Evolutionary conservation across 1,140 invertebrate species (phyloP), one percentile per base, ranked within the genome.

Genomic region (Drosophila parvula): DNA sequence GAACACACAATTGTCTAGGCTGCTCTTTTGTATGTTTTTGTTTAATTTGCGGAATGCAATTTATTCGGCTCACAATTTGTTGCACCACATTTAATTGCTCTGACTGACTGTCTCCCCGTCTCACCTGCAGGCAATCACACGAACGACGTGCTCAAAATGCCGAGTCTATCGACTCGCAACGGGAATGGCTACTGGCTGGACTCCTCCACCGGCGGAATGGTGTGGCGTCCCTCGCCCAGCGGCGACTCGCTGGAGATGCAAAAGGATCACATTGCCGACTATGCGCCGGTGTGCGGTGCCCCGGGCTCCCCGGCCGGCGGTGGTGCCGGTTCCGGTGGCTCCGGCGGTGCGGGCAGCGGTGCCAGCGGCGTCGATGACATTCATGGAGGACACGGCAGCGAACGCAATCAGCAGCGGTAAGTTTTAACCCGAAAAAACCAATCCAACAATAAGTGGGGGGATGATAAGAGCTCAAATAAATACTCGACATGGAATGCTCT

Each of bases 241-340:
- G 88, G 90, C 71, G 90, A 92, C 60, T 79, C 90, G 41, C 78
- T 91, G 62, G 90, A 91, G 78, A 85, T 91, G 85, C 89, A 92
- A 78, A 92, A 92, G 79, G 91, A 92, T 90, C 91, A 92, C 75
- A 92, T 92, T 14, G 90, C 88, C 48, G 91, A 92, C 88, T 92
- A 92, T 71, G 90, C 90, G 7, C 90, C 91, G 11, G 91, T 92
- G n/a, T 92, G 91, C 63, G 81, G 78, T 69, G 82, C 86, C 53
- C 65, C 67, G 3, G 67, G 65, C 14, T 71, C 68, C 0, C 51
- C 51, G 12, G n/a, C 65, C 67, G 51, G 64, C 65, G 56, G 62
- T 34, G 79, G 70, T 51, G 44, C 65, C 22, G 77, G 89, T 74
- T 61, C 62, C 56, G 74, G 60, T 56, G 65, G 62, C 41, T 45